Conservation (phyloP, 1,140 invertebrate genomes). For the Harlomillsia oculata region DNA sequence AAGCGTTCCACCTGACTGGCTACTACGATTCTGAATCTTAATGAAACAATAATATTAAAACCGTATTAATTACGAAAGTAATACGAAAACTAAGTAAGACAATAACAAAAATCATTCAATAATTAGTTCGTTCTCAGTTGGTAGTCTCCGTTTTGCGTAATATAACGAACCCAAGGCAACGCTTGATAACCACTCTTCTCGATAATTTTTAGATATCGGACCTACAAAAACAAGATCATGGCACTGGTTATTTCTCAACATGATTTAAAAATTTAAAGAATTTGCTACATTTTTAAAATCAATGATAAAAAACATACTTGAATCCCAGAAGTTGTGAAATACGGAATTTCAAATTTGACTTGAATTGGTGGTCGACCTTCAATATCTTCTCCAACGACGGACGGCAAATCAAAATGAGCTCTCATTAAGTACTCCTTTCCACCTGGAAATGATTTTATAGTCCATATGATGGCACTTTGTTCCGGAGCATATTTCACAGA, state of each 20-base stretch:
- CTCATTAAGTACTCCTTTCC: conserved; percentile 99
- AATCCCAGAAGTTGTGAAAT: conserved; percentile 98
- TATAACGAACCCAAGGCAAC: conserved; percentile 97
- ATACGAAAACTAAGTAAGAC: too few relatives aligned
- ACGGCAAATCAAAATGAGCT: conserved; percentile 97
- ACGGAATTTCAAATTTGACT: conserved; percentile 99
- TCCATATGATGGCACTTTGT: conserved; percentile 96
- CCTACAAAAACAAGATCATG: conserved; percentile 41
- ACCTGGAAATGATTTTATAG: conserved; percentile 98
- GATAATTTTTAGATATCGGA: conserved; percentile 97
- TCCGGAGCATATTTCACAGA: conserved; percentile 97
- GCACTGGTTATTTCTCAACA: background rate
- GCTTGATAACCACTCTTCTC: conserved; percentile 99
- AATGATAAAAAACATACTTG: conserved; percentile 52
- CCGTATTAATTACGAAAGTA: too few relatives aligned
- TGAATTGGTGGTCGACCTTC: conserved; percentile 97
- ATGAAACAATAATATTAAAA: too few relatives aligned
- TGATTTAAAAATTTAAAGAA: background rate
- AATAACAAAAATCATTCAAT: too few relatives aligned
- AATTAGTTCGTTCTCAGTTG: conserved; percentile 83
- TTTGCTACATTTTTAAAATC: background rate
- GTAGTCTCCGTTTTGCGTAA: conserved; percentile 99
- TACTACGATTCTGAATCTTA: too few relatives aligned
- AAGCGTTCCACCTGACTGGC: too few relatives aligned
- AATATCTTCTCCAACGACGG: conserved; percentile 85